A percentile compares a stretch with the other conserved stretches of the same genome.
phyloP scores from a whole-genome alignment of 2,797 vertebrate genomes.

The Distichodus sexfasciatus region DNA sequence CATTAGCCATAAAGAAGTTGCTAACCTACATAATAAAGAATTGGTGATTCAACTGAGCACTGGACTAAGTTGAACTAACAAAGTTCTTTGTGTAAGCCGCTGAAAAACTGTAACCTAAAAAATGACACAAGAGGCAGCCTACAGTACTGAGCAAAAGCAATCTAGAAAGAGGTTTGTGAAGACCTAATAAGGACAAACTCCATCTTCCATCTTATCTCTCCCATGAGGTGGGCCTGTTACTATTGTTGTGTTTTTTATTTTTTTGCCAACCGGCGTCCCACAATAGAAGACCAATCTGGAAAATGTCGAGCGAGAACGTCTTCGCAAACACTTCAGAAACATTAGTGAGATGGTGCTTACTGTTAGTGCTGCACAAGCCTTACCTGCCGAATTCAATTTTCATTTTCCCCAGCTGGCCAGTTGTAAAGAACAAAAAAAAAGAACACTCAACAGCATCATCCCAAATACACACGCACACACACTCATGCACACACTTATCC shows the following conservation, averaged over 20 bases:
- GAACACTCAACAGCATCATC: constrained; percentile 2
- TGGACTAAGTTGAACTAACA: too few species aligned
- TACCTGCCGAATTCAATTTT: constrained; percentile 48
- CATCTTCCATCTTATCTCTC: neutral
- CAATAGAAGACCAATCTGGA: constrained; percentile 36
- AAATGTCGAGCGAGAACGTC: constrained; percentile 21
- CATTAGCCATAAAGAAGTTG: too few species aligned
- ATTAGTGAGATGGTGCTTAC: constrained; percentile 35
- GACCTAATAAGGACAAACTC: neutral
- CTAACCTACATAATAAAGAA: too few species aligned
- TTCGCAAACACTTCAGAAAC: constrained; percentile 40
- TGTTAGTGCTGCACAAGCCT: constrained; percentile 37
- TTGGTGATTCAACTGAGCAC: too few species aligned
- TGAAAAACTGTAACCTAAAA: too few species aligned
- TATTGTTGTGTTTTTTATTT: constrained; percentile 9
- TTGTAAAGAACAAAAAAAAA: constrained; percentile 36
- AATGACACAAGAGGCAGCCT: too few species aligned
- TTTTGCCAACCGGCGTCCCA: too few species aligned
- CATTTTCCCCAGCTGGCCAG: constrained; percentile 45
- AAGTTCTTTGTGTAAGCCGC: too few species aligned
- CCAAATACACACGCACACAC: constrained; percentile 55
- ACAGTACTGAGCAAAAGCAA: neutral
- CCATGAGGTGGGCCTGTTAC: neutral
- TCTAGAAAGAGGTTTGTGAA: neutral
- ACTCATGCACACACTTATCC: constrained; percentile 61